phyloP scores from a whole-genome alignment of 2,888 invertebrate genomes.

The Drosophila antonietae region DNA sequence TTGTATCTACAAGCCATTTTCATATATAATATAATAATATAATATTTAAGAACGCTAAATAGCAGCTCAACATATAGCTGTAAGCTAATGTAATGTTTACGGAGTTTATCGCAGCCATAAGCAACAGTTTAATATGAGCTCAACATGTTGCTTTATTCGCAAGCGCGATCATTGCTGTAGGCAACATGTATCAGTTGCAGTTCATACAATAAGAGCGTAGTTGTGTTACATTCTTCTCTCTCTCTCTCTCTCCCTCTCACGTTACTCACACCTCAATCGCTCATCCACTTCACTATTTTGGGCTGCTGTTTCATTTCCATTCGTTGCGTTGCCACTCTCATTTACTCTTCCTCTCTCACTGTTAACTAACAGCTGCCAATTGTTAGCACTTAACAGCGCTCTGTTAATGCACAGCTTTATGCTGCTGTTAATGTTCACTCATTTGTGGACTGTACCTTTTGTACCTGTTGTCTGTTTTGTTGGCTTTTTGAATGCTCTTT shows the following conservation, averaged over 20 bases:
- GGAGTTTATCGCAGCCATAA: neutral
- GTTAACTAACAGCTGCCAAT: constrained; percentile 27
- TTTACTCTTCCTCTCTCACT: neutral
- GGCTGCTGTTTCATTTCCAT: constrained; percentile 5
- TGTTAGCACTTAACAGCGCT: constrained; percentile 27
- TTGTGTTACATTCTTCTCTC: neutral
- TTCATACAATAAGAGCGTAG: neutral
- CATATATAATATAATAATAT: too few species aligned
- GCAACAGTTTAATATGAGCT: neutral
- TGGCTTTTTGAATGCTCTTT: constrained; percentile 72
- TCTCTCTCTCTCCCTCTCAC: neutral
- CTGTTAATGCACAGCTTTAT: constrained; percentile 33
- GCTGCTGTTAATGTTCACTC: constrained; percentile 26
- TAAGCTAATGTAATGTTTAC: neutral
- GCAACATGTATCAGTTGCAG: neutral
- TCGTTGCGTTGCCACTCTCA: neutral
- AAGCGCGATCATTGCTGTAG: neutral
- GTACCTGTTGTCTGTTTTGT: constrained; percentile 70
- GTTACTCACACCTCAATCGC: neutral
- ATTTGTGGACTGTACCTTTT: constrained; percentile 73
- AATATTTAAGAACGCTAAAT: neutral
- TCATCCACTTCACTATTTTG: neutral
- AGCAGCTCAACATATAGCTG: neutral
- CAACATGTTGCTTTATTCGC: neutral
- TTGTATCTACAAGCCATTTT: neutral